Evolutionary conservation across 2,113 vertebrate genomes (phyloP).

Genomic region (Passer domesticus): DNA sequence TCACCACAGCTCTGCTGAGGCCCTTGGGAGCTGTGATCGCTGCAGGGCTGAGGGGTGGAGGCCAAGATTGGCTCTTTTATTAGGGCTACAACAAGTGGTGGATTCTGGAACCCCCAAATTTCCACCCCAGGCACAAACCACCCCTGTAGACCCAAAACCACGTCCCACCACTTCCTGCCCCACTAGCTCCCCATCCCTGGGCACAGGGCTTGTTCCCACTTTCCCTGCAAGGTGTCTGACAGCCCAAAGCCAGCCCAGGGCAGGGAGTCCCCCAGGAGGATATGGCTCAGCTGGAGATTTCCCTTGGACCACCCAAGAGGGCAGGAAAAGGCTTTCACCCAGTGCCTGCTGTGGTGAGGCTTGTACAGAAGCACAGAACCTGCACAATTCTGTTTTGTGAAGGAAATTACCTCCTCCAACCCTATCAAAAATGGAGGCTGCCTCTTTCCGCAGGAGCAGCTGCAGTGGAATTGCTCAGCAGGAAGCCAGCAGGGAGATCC

Average conservation of each 20-base stretch:
- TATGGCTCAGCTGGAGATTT: background rate
- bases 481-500: background rate
- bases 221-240: background rate
- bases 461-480: background rate
- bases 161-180: background rate
- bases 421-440: background rate
- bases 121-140: background rate
- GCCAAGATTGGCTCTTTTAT: background rate
- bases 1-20: rapidly evolving
- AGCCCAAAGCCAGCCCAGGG: background rate
- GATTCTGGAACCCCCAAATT: background rate
- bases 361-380: background rate
- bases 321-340: background rate
- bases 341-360: rapidly evolving
- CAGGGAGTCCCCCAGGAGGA: background rate
- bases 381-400: background rate
- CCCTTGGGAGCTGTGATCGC: rapidly evolving
- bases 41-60: background rate
- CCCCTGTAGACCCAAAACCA: background rate
- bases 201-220: background rate
- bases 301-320: background rate
- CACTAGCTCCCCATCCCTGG: rapidly evolving
- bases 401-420: background rate
- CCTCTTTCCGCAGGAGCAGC: background rate
- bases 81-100: background rate